Base-by-base conservation (phyloP, 2,888 invertebrate genomes). In the Julus scanicus region DNA sequence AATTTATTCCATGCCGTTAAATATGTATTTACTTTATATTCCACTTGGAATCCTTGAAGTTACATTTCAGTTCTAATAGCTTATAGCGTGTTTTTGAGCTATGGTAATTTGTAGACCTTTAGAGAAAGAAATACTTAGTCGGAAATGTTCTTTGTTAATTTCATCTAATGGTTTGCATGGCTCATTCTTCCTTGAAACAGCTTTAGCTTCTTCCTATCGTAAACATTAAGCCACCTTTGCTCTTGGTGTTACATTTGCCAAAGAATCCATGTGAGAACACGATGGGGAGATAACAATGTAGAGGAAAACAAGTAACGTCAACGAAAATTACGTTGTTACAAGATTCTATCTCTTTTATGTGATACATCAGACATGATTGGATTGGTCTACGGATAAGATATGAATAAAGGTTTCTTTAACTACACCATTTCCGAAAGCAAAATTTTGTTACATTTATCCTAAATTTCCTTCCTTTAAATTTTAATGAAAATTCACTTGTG, bases 361-460 rank as follows among this genome's bases (percentile, higher is more conserved):
- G 20, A 71, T 71, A 11, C 71, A 71, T 71, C 71, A 71, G 71
- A 6, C 20, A 71, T 71, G 71, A 71, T 71, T 71, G 71, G 71
- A 71, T 71, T 71, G 71, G 29, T 71, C 5, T 2, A 20, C 9
- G n/a, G 71, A 71, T 71, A 71, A 71, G 29, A 71, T 71, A 4
- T n/a, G 29, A 6, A 17, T 71, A n/a, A 17, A 71, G 53, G 53
- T 13, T 53, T 17, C 57, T 63, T 63, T 63, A 63, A n/a, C n/a
- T 63, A 15, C 57, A 63, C 57, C 8, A 71, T 71, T 71, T 29
- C 29, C 71, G 11, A 29, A n/a, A 6, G 71, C 8, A 29, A 71
- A 71, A 11, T 6, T 71, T 29, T 8, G 6, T 8, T 29, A 20
- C 6, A 8, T 20, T 71, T 71, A 29, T 29, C 71, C 20, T 29